phyloP scores from a whole-genome alignment of 2,888 invertebrate genomes.

The Cotesia congregata region DNA sequence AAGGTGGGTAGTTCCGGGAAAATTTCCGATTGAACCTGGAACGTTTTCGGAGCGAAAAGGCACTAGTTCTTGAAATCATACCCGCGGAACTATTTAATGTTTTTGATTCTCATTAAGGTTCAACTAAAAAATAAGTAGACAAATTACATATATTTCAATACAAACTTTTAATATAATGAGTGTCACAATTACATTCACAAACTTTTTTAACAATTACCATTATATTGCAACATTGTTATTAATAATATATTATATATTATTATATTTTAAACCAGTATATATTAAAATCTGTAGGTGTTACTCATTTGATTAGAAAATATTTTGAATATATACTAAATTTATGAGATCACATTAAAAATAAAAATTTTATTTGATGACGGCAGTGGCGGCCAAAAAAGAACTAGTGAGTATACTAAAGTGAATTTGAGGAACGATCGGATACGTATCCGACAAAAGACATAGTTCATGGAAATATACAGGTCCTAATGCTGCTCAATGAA shows the following conservation, averaged over 20 bases:
- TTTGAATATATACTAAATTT: not conserved
- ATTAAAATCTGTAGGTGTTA: not conserved
- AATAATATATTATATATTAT: not conserved
- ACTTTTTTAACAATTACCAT: not conserved
- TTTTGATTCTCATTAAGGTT: not conserved
- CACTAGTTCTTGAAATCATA: not conserved
- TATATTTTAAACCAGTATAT: not conserved
- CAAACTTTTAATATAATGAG: not conserved
- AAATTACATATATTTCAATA: not conserved
- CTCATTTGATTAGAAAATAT: not conserved
- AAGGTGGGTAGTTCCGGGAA: not conserved
- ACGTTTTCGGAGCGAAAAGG: not conserved
- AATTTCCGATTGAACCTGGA: not conserved
- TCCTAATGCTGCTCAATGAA: too few relatives aligned
- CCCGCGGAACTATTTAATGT: not conserved
- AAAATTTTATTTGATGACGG: too few relatives aligned
- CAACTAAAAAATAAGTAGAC: not conserved
- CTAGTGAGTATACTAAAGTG: too few relatives aligned
- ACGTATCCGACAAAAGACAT: too few relatives aligned
- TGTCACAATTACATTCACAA: not conserved
- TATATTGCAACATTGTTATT: not conserved
- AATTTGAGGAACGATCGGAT: too few relatives aligned
- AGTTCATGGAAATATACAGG: too few relatives aligned
- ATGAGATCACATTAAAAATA: not conserved
- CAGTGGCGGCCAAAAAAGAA: too few relatives aligned